A percentile compares a stretch with the other conserved stretches of the same genome.
Evolutionary conservation across 2,888 invertebrate genomes (phyloP).

Genomic region (Dasysyrphus tricinctus): DNA sequence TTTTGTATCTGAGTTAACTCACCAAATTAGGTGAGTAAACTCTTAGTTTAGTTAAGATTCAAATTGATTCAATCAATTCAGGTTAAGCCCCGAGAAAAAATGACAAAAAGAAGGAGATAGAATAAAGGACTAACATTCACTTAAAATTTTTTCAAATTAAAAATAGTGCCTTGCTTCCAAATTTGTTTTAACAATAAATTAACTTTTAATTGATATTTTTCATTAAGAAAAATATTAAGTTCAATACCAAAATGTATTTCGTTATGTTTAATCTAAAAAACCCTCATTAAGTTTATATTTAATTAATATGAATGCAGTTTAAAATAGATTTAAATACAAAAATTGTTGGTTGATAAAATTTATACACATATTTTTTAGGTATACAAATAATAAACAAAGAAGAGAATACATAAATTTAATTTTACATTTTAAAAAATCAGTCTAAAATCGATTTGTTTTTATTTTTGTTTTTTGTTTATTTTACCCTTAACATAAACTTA

Average conservation of each 20-base stretch:
- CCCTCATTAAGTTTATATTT: neutral
- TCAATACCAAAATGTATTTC: neutral
- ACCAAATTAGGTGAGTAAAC: too few species aligned
- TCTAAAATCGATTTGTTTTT: conserved; percentile 63
- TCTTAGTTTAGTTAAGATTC: too few species aligned
- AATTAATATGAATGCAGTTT: conserved; percentile 4
- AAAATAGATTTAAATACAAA: conserved; percentile 1
- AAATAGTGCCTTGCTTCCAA: too few species aligned
- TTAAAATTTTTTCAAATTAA: too few species aligned
- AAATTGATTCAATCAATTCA: too few species aligned
- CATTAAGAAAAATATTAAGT: neutral
- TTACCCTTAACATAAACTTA: conserved; percentile 54
- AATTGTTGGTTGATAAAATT: neutral
- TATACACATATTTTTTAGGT: neutral
- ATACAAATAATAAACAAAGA: neutral
- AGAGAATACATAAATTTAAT: conserved; percentile 4
- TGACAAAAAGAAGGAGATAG: too few species aligned
- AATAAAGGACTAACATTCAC: too few species aligned
- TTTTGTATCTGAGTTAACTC: too few species aligned
- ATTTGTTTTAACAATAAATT: too few species aligned
- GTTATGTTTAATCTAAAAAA: neutral
- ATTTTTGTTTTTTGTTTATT: conserved; percentile 41
- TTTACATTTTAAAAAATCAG: conserved; percentile 72
- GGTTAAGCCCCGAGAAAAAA: too few species aligned
- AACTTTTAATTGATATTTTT: neutral